A percentile compares a stretch with the other conserved stretches of the same genome.
Conservation (phyloP, 2,888 invertebrate species). For the Oconnorella tubifera region DNA sequence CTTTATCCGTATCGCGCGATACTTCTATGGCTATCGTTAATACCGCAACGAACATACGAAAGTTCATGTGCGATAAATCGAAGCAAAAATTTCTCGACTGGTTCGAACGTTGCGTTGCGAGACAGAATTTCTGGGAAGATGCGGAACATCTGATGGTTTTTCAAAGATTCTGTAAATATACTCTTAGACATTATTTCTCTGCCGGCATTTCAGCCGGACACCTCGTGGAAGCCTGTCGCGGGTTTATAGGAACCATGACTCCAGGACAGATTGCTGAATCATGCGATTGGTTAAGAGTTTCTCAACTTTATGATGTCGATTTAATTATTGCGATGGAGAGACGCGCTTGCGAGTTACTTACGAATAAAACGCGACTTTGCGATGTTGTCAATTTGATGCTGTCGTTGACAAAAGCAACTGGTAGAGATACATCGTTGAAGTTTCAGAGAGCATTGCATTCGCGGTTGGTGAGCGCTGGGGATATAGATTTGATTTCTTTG, state of each 20-base stretch:
- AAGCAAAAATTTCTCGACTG: conserved; percentile 1
- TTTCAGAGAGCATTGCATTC: conserved; percentile 27
- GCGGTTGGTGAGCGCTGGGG: conserved; percentile 8
- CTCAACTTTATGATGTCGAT: background rate
- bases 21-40: background rate
- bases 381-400: conserved; percentile 13
- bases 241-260: background rate
- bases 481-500: conserved; percentile 33
- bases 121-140: background rate
- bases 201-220: background rate
- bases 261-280: conserved; percentile 2
- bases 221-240: background rate
- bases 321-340: conserved; percentile 5
- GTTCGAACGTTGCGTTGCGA: background rate
- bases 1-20: background rate
- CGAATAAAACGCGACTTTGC: background rate
- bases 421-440: conserved; percentile 7
- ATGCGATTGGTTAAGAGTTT: conserved; percentile 2
- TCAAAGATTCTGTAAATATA: background rate
- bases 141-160: conserved; percentile 6
- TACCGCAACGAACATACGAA: background rate
- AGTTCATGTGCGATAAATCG: background rate
- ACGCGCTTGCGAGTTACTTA: conserved; percentile 7
- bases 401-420: conserved; percentile 1
- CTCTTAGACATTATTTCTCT: background rate